Evolutionary conservation across 2,113 vertebrate species (phyloP).

Genomic region (Siniperca chuatsi): DNA sequence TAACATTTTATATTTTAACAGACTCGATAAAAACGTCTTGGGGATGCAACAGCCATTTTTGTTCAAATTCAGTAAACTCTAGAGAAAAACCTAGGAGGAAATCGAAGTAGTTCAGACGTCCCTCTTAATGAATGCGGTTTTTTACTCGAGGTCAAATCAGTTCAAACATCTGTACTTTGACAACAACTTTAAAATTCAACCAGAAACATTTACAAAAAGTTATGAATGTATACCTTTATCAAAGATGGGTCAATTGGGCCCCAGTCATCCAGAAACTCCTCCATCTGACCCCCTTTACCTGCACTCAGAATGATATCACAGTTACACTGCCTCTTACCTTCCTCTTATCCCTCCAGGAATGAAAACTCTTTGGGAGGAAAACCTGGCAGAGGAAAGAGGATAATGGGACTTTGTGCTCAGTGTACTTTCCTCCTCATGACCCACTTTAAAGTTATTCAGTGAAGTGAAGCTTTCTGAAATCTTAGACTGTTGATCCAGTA

Average conservation of each 20-base stretch:
- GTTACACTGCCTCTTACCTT: not conserved
- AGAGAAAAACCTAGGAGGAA: not conserved
- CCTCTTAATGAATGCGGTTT: not conserved
- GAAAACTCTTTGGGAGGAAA: not conserved
- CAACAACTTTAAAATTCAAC: not conserved
- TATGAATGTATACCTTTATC: not conserved
- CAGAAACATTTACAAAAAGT: not conserved
- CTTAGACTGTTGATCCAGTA: not conserved
- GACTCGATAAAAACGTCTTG: not conserved
- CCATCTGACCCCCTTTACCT: not conserved
- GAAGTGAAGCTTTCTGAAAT: not conserved
- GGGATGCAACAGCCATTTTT: not conserved
- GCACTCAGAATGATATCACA: not conserved
- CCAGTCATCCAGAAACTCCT: not conserved
- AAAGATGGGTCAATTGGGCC: not conserved
- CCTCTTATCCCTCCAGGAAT: not conserved
- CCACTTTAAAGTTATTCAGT: conserved; percentile 17
- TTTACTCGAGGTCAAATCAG: not conserved
- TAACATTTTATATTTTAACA: not conserved
- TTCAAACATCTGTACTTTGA: not conserved
- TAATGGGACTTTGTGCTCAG: not conserved
- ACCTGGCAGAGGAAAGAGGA: not conserved
- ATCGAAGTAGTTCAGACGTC: not conserved
- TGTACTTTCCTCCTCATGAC: not conserved
- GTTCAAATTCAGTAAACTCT: not conserved